phyloP scores from a whole-genome alignment of 2,797 vertebrate species.

The Atherinosoma microstoma region DNA sequence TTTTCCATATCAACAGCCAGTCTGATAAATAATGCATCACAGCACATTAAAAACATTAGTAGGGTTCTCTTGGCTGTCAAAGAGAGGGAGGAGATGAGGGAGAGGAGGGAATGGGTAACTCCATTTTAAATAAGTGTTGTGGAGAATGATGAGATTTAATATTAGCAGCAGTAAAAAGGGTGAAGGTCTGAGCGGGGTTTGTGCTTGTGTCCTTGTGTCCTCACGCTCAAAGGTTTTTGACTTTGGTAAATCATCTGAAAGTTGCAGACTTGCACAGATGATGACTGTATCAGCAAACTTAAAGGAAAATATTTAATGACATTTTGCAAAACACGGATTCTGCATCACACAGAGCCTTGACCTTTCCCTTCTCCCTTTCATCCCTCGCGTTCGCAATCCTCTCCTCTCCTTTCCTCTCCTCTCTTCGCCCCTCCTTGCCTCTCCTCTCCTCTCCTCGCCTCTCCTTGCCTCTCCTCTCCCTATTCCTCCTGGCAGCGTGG shows the following conservation, averaged over 20 bases:
- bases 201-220: slow-evolving; percentile 50
- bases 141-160: slow-evolving; percentile 71
- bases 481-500: slow-evolving; percentile 74
- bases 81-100: slow-evolving; percentile 64
- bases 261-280: slow-evolving; percentile 53
- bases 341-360: slow-evolving; percentile 69
- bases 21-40: slow-evolving; percentile 86
- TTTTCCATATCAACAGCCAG: slow-evolving; percentile 81
- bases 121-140: slow-evolving; percentile 69
- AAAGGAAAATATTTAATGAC: slow-evolving; percentile 67
- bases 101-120: slow-evolving; percentile 64
- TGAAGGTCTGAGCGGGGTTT: slow-evolving; percentile 66
- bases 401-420: slow-evolving; percentile 8
- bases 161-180: slow-evolving; percentile 47
- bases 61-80: slow-evolving; percentile 79
- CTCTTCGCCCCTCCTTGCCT: not conserved
- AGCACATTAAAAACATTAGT: slow-evolving; percentile 86
- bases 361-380: slow-evolving; percentile 60
- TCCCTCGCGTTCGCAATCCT: slow-evolving; percentile 28
- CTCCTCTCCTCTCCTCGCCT: not conserved
- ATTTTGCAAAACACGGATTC: slow-evolving; percentile 75
- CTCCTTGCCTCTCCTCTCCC: slow-evolving; percentile 34
- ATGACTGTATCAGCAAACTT: slow-evolving; percentile 64
- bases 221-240: slow-evolving; percentile 30
- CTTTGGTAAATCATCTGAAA: slow-evolving; percentile 60